These are phyloP conservation scores for Cataglyphis albicans DNA, from an alignment of 2,888 invertebrate species.

Conservation along the genomic window DNA sequence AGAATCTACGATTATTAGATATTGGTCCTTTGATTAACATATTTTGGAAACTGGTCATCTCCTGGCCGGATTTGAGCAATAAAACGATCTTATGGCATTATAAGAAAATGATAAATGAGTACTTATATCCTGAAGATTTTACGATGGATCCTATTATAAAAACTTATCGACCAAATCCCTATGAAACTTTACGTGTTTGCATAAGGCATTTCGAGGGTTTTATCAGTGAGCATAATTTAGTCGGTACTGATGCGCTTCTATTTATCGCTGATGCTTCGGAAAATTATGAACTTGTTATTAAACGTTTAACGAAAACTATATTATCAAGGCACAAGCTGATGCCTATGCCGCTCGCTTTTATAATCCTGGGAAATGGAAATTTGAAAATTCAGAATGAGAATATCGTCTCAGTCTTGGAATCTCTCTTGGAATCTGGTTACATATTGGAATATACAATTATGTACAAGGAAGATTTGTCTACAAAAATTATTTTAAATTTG, in stretches of 20 bases:
- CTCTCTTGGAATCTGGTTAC: constrained; percentile 79
- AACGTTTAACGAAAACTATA: constrained; percentile 80
- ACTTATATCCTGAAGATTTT: constrained; percentile 85
- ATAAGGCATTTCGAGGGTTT: constrained; percentile 81
- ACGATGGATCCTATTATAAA: constrained; percentile 79
- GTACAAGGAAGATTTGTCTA: constrained; percentile 75
- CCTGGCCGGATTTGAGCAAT: constrained; percentile 87
- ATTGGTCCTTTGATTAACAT: constrained; percentile 85
- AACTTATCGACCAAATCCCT: constrained; percentile 77
- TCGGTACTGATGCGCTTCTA: constrained; percentile 81
- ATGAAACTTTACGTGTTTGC: constrained; percentile 81
- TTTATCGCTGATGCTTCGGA: constrained; percentile 80
- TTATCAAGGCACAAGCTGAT: constrained; percentile 79
- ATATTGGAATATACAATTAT: constrained; percentile 81
- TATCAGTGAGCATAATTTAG: constrained; percentile 73
- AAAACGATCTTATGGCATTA: constrained; percentile 86
- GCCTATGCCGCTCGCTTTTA: constrained; percentile 81
- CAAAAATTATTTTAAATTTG: constrained; percentile 76
- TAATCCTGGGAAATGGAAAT: constrained; percentile 75
- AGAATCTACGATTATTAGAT: constrained; percentile 85
- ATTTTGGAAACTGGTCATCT: constrained; percentile 89
- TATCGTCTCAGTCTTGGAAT: constrained; percentile 73
- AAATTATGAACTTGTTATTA: constrained; percentile 69
- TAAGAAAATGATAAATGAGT: constrained; percentile 86
- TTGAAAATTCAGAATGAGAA: constrained; percentile 57